phyloP scores from a whole-genome alignment of 2,888 invertebrate species.

The Melanotus villosus region DNA sequence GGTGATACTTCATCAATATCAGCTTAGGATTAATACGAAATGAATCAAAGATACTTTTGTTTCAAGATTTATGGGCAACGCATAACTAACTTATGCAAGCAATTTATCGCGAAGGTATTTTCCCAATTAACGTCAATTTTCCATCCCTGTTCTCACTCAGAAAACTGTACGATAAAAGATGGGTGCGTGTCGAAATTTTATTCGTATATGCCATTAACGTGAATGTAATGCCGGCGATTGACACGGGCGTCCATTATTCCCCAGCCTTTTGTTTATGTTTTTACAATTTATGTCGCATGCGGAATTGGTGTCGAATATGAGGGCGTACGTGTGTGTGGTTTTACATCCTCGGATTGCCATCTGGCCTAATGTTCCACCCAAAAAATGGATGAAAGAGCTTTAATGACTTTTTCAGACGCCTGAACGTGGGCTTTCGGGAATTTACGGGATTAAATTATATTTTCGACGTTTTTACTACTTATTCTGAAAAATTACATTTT shows the following conservation, averaged over 20 bases:
- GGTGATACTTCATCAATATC: not conserved
- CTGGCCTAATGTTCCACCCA: too few relatives aligned
- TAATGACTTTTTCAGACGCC: slow-evolving; percentile 3
- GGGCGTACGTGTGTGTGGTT: not conserved
- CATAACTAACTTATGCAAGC: not conserved
- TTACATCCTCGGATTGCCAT: too few relatives aligned
- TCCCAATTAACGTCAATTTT: not conserved
- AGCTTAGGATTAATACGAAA: not conserved
- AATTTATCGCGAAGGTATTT: not conserved
- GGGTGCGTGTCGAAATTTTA: not conserved
- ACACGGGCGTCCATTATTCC: not conserved
- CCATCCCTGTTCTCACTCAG: not conserved
- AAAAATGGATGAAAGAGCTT: too few relatives aligned
- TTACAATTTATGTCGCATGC: slow-evolving; percentile 5
- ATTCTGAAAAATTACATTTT: too few relatives aligned
- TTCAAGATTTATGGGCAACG: not conserved
- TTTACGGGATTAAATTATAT: not conserved
- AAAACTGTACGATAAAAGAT: not conserved
- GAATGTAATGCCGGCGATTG: not conserved
- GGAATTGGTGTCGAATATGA: not conserved
- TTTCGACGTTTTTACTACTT: too few relatives aligned
- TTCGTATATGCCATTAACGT: not conserved
- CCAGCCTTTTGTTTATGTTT: not conserved
- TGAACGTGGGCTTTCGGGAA: not conserved
- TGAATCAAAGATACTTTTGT: not conserved